Conservation (phyloP, 2,888 invertebrate species). For the Conistra vaccinii region DNA sequence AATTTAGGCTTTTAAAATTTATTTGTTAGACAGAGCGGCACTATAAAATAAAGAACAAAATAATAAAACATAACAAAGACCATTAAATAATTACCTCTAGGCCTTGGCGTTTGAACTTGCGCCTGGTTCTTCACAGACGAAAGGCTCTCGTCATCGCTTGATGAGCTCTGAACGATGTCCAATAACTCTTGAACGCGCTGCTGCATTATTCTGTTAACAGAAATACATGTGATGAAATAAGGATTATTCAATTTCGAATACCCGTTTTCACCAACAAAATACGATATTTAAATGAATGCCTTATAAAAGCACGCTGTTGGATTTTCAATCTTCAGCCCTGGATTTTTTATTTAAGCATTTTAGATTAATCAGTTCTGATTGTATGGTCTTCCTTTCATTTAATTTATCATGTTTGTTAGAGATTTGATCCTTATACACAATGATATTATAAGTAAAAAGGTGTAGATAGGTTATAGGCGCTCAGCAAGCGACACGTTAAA, state of each 20-base stretch:
- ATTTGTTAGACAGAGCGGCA: neutral
- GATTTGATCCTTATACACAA: too few species aligned
- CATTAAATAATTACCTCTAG: constrained; percentile 80
- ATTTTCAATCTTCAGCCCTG: too few species aligned
- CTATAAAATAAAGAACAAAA: neutral
- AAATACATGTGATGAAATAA: neutral
- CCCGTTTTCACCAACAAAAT: too few species aligned
- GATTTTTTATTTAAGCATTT: too few species aligned
- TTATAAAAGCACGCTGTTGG: too few species aligned
- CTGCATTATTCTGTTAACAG: constrained; percentile 91
- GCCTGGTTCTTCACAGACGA: constrained; percentile 87
- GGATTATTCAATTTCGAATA: neutral
- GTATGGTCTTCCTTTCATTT: too few species aligned
- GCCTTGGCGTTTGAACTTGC: constrained; percentile 81
- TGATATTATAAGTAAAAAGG: too few species aligned
- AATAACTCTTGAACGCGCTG: constrained; percentile 94
- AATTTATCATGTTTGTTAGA: too few species aligned
- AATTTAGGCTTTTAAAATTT: neutral
- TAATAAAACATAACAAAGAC: neutral
- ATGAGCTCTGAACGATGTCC: constrained; percentile 91
- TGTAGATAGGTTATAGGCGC: too few species aligned
- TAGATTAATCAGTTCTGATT: too few species aligned
- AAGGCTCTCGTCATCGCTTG: constrained; percentile 88
- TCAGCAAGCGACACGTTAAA: too few species aligned
- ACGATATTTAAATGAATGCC: too few species aligned